A percentile compares a stretch with the other conserved stretches of the same genome.
phyloP scores from a whole-genome alignment of 2,113 vertebrate genomes.

The Heteronetta atricapilla region DNA sequence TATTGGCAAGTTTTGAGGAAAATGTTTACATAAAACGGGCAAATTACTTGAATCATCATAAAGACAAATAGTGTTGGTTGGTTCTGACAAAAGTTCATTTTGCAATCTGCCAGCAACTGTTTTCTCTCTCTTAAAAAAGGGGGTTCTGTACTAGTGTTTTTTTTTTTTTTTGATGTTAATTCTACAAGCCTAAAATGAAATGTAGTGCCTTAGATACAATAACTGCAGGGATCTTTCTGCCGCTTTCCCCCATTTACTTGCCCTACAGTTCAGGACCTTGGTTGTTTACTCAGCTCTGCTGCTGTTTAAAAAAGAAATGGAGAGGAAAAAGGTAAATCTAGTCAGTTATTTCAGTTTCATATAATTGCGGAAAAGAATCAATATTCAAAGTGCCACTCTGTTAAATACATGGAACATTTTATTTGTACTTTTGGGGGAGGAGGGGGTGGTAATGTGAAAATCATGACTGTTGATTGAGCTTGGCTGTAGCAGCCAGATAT shows the following conservation, averaged over 20 bases:
- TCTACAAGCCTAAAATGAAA: constrained; percentile 16
- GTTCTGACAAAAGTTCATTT: constrained; percentile 10
- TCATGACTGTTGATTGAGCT: background rate
- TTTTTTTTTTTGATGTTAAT: background rate
- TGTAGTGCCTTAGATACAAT: constrained; percentile 2
- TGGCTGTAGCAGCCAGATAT: background rate
- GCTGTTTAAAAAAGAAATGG: background rate
- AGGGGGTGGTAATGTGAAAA: background rate
- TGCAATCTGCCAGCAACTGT: background rate
- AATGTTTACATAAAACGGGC: background rate
- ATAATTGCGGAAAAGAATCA: background rate
- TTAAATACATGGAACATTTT: background rate
- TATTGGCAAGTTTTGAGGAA: background rate
- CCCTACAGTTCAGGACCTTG: background rate
- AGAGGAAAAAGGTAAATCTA: background rate
- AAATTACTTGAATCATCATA: background rate
- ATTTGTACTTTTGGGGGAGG: background rate
- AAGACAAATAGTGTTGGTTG: background rate
- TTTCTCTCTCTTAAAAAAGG: background rate
- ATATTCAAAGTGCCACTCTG: background rate
- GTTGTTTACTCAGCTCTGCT: background rate
- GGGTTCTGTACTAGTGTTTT: background rate
- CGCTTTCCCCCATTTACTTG: background rate
- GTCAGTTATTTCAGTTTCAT: background rate
- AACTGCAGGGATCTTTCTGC: constrained; percentile 1